Percentiles rank a stretch among this genome's conserved stretches.
These are phyloP conservation scores for Saxicola maurus DNA, from an alignment of 2,797 vertebrate genomes.

Conservation along the genomic window DNA sequence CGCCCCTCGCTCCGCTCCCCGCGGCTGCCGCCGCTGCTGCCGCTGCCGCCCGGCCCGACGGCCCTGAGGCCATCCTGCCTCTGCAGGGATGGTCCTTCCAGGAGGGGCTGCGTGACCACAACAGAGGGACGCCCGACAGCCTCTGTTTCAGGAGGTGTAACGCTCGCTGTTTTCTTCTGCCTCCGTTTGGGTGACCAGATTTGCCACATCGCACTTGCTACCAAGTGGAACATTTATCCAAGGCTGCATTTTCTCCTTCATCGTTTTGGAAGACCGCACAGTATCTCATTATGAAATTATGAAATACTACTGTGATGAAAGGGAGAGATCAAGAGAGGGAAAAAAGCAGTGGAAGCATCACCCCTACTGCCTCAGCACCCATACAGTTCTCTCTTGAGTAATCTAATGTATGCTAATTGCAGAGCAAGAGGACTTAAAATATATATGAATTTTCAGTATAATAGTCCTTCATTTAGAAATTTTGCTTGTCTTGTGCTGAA, in stretches of 20 bases:
- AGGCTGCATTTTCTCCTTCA: fast-evolving
- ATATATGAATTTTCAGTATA: not conserved
- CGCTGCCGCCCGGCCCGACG: too few species aligned
- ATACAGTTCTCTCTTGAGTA: fast-evolving
- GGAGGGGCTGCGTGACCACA: not conserved
- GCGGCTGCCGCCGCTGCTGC: not conserved
- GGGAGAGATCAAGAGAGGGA: not conserved
- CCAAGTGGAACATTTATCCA: not conserved
- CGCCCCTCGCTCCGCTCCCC: not conserved
- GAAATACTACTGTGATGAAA: fast-evolving
- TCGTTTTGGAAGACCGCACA: fast-evolving
- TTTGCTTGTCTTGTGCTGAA: not conserved
- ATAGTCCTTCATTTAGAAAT: not conserved
- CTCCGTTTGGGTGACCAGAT: not conserved
- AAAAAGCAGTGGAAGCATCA: not conserved
- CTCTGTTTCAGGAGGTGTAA: not conserved
- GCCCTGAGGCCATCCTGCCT: not conserved
- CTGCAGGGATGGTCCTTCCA: too few species aligned
- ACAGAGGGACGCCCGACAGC: too few species aligned
- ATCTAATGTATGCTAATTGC: fast-evolving
- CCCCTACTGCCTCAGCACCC: fast-evolving
- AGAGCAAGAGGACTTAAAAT: not conserved
- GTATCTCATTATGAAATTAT: fast-evolving
- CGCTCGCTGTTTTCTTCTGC: fast-evolving
- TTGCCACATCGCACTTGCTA: fast-evolving